A percentile compares a stretch with the other conserved stretches of the same genome.
These are phyloP conservation scores for Carcinoscorpius rotundicauda DNA, from an alignment of 1,140 invertebrate genomes.

Conservation along the genomic window DNA sequence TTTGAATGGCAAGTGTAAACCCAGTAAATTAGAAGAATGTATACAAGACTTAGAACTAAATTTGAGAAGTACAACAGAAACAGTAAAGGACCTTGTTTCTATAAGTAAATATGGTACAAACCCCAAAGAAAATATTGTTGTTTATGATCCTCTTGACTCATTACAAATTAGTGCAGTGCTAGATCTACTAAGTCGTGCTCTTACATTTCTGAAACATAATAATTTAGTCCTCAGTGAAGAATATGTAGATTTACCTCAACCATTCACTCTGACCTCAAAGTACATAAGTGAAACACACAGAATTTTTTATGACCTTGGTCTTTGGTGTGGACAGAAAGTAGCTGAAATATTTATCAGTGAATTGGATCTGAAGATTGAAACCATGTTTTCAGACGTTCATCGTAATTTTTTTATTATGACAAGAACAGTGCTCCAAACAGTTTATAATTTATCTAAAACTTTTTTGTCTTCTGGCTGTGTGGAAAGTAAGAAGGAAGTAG, in stretches of 20 bases:
- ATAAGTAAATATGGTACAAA: conserved; percentile 48
- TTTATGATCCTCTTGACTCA: conserved; percentile 2
- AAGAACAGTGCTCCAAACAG: too few species aligned
- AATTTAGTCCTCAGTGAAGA: neutral
- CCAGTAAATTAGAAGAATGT: conserved; percentile 49
- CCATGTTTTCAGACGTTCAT: too few species aligned
- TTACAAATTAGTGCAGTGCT: neutral
- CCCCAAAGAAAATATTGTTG: conserved; percentile 30
- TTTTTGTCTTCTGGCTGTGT: neutral
- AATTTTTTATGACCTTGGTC: neutral
- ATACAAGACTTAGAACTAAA: conserved; percentile 57
- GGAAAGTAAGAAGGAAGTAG: neutral
- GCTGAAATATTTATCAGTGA: too few species aligned
- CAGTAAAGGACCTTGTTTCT: conserved; percentile 64
- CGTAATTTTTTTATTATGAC: too few species aligned
- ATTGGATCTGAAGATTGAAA: too few species aligned
- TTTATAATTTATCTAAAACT: too few species aligned
- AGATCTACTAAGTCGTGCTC: neutral
- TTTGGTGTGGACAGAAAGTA: too few species aligned
- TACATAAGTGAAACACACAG: neutral
- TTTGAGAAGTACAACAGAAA: conserved; percentile 53
- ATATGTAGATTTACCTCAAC: neutral
- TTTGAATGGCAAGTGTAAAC: conserved; percentile 34
- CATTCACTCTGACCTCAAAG: neutral
- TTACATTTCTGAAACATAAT: too few species aligned